Conservation (phyloP, 1,140 invertebrate species). For the Acromyrmex heyeri region DNA sequence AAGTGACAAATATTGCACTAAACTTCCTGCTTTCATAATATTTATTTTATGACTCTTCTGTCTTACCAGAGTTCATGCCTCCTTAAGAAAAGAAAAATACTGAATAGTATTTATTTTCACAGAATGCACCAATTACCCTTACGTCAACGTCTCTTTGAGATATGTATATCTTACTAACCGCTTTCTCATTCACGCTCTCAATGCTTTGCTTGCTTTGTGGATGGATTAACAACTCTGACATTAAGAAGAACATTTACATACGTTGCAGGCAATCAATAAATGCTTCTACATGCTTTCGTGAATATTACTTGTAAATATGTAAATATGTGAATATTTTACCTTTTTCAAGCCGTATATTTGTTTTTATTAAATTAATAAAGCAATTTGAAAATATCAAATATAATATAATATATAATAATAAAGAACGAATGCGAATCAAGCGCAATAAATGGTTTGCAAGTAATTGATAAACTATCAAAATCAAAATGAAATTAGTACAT, state of each 20-base stretch:
- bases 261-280: conserved; percentile 24
- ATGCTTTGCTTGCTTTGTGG: conserved; percentile 14
- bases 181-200: conserved; percentile 1
- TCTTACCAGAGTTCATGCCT: not conserved
- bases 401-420: no score
- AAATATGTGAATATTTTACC: conserved; percentile 7
- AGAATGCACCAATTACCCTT: not conserved
- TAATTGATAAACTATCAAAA: no score
- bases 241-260: conserved; percentile 51
- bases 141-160: conserved; percentile 36
- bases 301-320: not conserved
- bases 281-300: not conserved
- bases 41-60: not conserved
- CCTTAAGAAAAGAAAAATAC: not conserved
- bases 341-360: not conserved
- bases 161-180: not conserved
- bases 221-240: conserved; percentile 26
- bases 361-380: conserved; percentile 4
- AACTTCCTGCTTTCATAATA: not conserved
- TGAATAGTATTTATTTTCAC: not conserved
- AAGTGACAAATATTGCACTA: conserved; percentile 14
- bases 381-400: no score
- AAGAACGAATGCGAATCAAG: no score
- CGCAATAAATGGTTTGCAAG: no score
- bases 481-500: no score